These are phyloP conservation scores for Drosophila pectinifera DNA, from an alignment of 1,140 invertebrate genomes.

Conservation along the genomic window DNA sequence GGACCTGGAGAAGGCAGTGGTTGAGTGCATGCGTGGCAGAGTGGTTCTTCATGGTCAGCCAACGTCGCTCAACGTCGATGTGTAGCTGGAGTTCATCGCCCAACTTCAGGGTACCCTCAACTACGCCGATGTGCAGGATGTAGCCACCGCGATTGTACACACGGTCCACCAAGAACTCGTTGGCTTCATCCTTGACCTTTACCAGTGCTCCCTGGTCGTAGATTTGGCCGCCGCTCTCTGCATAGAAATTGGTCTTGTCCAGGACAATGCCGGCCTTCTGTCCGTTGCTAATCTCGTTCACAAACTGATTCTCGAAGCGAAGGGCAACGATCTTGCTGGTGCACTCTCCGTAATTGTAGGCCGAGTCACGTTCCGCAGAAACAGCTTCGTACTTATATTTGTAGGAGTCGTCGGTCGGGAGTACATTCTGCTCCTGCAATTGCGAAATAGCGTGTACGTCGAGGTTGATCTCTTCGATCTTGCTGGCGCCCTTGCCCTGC, in stretches of 20 bases:
- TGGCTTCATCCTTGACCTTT: conserved; percentile 93
- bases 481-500: conserved; percentile 92
- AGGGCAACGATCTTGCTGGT: conserved; percentile 89
- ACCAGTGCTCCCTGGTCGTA: conserved; percentile 98
- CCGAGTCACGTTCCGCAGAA: conserved; percentile 87
- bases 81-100: conserved; percentile 94
- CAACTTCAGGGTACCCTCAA: conserved; percentile 93
- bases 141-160: conserved; percentile 98
- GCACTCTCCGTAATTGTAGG: conserved; percentile 90
- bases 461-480: conserved; percentile 93
- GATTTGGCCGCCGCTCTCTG: conserved; percentile 99
- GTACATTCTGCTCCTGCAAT: conserved; percentile 91
- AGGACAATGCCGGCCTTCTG: conserved; percentile 97
- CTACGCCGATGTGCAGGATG: conserved; percentile 95
- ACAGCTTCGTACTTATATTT: conserved; percentile 96
- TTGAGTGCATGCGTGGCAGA: conserved; percentile 99
- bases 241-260: conserved; percentile 97
- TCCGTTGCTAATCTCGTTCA: conserved; percentile 92
- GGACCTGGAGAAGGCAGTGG: conserved; percentile 95
- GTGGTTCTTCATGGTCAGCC: conserved; percentile 99
- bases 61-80: conserved; percentile 93
- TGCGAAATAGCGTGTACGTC: conserved; percentile 98
- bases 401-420: conserved; percentile 94
- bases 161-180: conserved; percentile 97
- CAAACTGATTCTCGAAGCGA: conserved; percentile 93